Percentiles rank a stretch among this genome's conserved stretches.
These are phyloP conservation scores for Eolophus roseicapilla DNA, from an alignment of 2,113 vertebrate genomes.

Conservation along the genomic window DNA sequence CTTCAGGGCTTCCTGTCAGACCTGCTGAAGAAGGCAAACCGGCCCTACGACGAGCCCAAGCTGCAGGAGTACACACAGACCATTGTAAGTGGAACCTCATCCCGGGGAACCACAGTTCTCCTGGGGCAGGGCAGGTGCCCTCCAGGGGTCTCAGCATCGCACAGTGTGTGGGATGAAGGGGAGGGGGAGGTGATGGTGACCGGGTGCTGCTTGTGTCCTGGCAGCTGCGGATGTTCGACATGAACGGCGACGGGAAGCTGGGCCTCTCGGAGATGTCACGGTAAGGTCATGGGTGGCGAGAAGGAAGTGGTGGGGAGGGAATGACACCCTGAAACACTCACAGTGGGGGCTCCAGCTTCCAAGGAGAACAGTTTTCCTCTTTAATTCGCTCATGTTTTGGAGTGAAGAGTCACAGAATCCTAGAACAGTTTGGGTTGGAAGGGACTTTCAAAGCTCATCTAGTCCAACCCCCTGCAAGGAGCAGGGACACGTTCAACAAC, in stretches of 20 bases:
- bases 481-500: background rate
- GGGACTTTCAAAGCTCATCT: background rate
- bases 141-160: fast-evolving
- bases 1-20: conserved; percentile 91
- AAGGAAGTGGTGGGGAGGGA: background rate
- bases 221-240: conserved; percentile 93
- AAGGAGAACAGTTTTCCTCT: background rate
- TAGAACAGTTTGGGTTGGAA: background rate
- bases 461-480: background rate
- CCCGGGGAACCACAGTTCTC: too few relatives aligned
- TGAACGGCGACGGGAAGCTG: conserved; percentile 92
- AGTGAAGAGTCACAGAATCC: background rate
- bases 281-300: conserved; percentile 56
- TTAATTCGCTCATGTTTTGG: background rate
- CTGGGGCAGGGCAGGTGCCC: too few relatives aligned
- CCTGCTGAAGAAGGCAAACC: conserved; percentile 93
- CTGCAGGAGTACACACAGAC: conserved; percentile 95
- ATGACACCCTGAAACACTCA: background rate
- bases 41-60: conserved; percentile 90
- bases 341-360: background rate
- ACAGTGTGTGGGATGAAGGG: fast-evolving
- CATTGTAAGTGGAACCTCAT: conserved; percentile 79
- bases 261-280: conserved; percentile 96
- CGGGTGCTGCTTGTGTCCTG: background rate
- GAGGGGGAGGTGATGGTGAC: background rate